Conservation (phyloP, 2,113 vertebrate species). For the Azemiops feae region DNA sequence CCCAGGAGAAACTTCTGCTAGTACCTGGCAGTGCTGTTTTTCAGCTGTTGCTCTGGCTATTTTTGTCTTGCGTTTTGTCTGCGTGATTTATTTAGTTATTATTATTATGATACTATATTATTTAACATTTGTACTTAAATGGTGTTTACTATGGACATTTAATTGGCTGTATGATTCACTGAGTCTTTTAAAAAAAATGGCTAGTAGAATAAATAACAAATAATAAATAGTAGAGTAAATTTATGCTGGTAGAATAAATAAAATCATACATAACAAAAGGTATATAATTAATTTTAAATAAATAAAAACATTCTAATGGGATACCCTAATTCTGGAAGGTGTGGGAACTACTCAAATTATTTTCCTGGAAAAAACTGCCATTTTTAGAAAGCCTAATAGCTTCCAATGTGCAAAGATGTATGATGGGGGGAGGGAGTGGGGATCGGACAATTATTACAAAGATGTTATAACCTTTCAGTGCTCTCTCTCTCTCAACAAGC, state of each 20-base stretch:
- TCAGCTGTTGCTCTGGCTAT: background rate
- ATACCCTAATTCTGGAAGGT: background rate
- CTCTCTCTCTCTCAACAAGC: background rate
- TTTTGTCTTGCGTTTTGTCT: background rate
- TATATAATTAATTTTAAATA: background rate
- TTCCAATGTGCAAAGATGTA: background rate
- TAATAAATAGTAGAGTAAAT: background rate
- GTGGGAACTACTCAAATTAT: background rate
- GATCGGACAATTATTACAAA: background rate
- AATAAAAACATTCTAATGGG: background rate
- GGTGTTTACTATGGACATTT: background rate
- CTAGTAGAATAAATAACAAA: background rate
- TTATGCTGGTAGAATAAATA: background rate
- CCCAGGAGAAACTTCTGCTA: background rate
- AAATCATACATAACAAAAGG: background rate
- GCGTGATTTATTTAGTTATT: background rate
- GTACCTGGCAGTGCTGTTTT: background rate
- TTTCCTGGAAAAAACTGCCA: background rate
- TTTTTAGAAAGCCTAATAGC: background rate
- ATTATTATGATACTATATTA: background rate
- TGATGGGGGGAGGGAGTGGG: background rate
- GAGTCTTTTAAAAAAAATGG: too few relatives aligned
- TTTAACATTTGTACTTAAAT: background rate
- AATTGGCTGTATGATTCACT: background rate
- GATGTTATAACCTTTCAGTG: background rate